Conservation (phyloP, 1,140 invertebrate genomes). For the Aradophagus sp. region DNA sequence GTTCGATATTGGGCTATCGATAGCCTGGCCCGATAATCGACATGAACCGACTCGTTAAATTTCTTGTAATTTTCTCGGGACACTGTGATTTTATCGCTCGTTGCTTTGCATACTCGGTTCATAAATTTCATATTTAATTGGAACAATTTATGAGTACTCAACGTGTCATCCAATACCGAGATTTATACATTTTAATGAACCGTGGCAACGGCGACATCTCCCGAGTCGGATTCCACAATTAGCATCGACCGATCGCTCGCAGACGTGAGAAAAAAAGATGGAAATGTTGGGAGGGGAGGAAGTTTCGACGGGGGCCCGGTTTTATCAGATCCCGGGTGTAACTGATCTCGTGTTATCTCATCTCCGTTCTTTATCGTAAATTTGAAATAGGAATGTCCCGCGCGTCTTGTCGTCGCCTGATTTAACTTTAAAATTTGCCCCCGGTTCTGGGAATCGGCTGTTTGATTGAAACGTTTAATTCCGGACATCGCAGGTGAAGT, state of each 20-base stretch:
- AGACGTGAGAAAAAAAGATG: constrained; percentile 10
- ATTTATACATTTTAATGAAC: constrained; percentile 51
- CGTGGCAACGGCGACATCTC: constrained; percentile 23
- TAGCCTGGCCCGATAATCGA: constrained; percentile 43
- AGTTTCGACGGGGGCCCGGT: no score
- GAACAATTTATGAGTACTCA: constrained; percentile 49
- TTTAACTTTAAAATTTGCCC: constrained; percentile 48
- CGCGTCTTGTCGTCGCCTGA: constrained; percentile 41
- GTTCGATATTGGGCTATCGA: constrained; percentile 49
- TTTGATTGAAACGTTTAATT: constrained; percentile 50
- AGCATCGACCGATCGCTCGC: constrained; percentile 22
- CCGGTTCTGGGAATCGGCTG: constrained; percentile 22
- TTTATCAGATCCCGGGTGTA: no score
- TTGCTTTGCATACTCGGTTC: constrained; percentile 43
- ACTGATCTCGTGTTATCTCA: constrained; percentile 34
- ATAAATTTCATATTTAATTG: constrained; percentile 56
- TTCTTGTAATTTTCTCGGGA: constrained; percentile 40
- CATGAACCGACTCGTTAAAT: constrained; percentile 48
- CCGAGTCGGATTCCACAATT: constrained; percentile 29
- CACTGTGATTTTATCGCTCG: constrained; percentile 14
- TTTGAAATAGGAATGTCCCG: constrained; percentile 27
- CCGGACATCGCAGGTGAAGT: constrained; percentile 39
- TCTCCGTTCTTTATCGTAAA: constrained; percentile 29
- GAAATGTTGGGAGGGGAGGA: not conserved
- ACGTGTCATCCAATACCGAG: constrained; percentile 21